phyloP scores from a whole-genome alignment of 2,113 vertebrate genomes.

The Chauna torquata region DNA sequence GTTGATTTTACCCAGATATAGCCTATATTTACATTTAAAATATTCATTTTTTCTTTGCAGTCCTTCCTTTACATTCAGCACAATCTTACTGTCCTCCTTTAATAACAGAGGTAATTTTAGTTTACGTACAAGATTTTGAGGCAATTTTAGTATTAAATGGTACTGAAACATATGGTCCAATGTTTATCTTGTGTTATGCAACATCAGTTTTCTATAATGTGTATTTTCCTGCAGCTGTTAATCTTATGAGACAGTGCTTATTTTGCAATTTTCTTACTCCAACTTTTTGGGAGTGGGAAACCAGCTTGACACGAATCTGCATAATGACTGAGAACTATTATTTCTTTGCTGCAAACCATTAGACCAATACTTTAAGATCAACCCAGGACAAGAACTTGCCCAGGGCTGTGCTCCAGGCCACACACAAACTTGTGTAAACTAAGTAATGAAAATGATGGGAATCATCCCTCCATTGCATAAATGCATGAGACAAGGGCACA shows the following conservation, averaged over 20 bases:
- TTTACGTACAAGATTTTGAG: not conserved
- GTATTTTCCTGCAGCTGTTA: not conserved
- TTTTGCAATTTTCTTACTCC: not conserved
- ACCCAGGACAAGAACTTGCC: not conserved
- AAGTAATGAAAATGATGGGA: not conserved
- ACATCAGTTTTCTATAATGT: slow-evolving; percentile 1
- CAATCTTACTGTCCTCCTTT: not conserved
- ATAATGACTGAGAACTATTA: not conserved
- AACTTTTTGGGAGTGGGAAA: not conserved
- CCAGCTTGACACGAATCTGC: not conserved
- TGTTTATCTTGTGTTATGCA: slow-evolving; percentile 11
- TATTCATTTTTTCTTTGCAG: not conserved
- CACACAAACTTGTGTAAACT: not conserved
- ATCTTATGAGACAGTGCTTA: not conserved
- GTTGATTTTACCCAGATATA: not conserved
- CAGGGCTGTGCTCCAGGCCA: rapidly evolving
- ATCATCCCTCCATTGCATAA: not conserved
- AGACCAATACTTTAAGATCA: not conserved
- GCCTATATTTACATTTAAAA: not conserved
- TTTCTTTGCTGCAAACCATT: not conserved
- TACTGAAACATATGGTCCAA: not conserved
- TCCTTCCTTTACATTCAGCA: not conserved
- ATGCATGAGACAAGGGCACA: not conserved
- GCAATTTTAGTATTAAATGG: not conserved
- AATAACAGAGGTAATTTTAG: not conserved